Base-by-base conservation (phyloP, 1,140 invertebrate species). In the Ectropis grisescens region DNA sequence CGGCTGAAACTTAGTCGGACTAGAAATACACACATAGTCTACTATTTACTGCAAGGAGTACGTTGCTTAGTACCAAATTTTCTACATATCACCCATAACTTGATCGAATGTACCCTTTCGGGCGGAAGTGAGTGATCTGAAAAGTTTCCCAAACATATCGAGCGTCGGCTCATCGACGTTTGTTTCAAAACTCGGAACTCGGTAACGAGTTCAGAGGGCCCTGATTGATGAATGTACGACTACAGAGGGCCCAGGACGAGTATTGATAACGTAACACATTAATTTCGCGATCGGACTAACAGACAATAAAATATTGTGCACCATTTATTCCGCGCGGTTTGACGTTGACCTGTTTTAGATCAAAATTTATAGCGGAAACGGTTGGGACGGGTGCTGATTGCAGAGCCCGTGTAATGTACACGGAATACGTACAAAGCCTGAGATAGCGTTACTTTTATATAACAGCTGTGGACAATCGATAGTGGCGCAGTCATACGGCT, bases 81-180 rank as follows among this genome's bases (percentile, higher is more conserved):
- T n/a, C n/a, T n/a, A n/a, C n/a, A n/a, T n/a, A n/a, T 33, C n/a
- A n/a, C n/a, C n/a, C n/a, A 15, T 23, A 41, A 42, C 29, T 43
- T 47, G 14, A 10, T n/a, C 25, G 30, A 30, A 24, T 47, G 35
- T 50, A 55, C 40, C 55, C 51, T 58, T 54, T 58, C 58, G 47
- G 50, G 64, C 61, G 66, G 50, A 58, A 72, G 68, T 76, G 71
- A 72, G 58, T 72, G 64, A 72, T 72, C 66, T 65, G 51, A 61
- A 71, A 76, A 76, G 54, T 72, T 75, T 57, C 41, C 53, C 51
- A 47, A 58, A 70, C 56, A 70, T 67, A 67, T 56, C 57, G 56
- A 56, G 43, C 33, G 43, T 19, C 16, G 33, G 32, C 58, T 55
- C 58, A 58, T 66, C 60, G 56, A 47, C 58, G 56, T 64, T 71